Percentiles rank a stretch among this genome's conserved stretches.
phyloP scores from a whole-genome alignment of 1,140 invertebrate species.

The Lepidurus apus region DNA sequence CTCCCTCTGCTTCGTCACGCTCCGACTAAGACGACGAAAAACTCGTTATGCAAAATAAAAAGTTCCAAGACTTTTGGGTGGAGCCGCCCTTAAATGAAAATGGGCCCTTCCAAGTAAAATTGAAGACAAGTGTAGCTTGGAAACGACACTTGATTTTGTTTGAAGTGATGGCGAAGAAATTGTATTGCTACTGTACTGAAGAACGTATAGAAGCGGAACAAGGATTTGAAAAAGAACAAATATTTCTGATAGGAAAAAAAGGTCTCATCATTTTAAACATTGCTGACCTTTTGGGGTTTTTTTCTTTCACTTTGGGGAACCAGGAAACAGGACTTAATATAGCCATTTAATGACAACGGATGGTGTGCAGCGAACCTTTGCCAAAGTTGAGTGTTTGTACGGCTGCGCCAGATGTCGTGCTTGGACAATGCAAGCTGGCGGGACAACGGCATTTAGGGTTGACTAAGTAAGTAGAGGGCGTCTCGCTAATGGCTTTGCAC shows the following conservation, averaged over 20 bases:
- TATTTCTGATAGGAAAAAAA: not conserved
- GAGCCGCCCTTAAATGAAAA: not conserved
- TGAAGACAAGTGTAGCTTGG: not conserved
- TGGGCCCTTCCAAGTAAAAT: not conserved
- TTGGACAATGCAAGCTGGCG: slow-evolving; percentile 22
- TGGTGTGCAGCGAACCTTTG: slow-evolving; percentile 29
- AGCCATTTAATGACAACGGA: slow-evolving; percentile 30
- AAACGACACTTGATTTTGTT: not conserved
- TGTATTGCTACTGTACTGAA: not conserved
- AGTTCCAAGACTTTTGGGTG: not conserved
- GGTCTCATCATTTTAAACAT: not conserved
- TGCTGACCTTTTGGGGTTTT: not conserved
- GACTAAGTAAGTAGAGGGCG: slow-evolving; percentile 30
- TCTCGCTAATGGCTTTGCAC: slow-evolving; percentile 35
- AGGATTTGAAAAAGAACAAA: not conserved
- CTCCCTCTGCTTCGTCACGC: not conserved
- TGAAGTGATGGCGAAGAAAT: slow-evolving; percentile 17
- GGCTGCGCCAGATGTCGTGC: not conserved
- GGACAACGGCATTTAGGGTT: slow-evolving; percentile 34
- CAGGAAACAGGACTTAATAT: not conserved
- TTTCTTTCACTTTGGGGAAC: not conserved
- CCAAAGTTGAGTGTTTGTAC: slow-evolving; percentile 30
- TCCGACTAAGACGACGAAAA: not conserved
- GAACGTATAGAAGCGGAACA: not conserved
- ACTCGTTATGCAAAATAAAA: not conserved